Conservation (phyloP, 2,888 invertebrate species). For the Barypeithes pellucidus region DNA sequence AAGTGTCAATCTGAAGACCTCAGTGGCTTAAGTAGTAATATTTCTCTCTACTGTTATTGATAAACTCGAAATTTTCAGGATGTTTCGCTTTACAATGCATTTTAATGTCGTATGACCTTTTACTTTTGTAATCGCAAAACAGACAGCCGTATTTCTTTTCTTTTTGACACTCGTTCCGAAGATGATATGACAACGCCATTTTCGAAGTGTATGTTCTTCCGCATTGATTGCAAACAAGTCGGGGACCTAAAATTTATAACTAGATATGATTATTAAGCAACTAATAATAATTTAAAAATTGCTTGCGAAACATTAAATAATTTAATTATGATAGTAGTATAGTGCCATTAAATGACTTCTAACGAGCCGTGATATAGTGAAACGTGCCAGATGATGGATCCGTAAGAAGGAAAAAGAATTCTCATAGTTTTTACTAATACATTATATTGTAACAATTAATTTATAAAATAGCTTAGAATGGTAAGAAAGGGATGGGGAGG, state of each 20-base stretch:
- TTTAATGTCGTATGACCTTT: constrained; percentile 40
- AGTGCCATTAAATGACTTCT: too few relatives aligned
- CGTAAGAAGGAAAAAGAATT: too few relatives aligned
- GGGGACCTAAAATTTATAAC: constrained; percentile 28
- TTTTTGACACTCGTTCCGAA: constrained; percentile 80
- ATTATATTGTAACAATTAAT: too few relatives aligned
- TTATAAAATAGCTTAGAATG: too few relatives aligned
- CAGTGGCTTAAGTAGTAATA: constrained; percentile 5
- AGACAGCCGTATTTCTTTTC: constrained; percentile 39
- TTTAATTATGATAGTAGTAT: too few relatives aligned
- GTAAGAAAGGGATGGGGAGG: too few relatives aligned
- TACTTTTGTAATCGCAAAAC: constrained; percentile 49
- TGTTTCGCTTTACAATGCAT: constrained; percentile 27
- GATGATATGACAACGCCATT: constrained; percentile 80
- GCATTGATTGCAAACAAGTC: constrained; percentile 69
- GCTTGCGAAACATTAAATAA: too few relatives aligned
- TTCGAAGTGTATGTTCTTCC: constrained; percentile 83
- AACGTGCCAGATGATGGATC: too few relatives aligned
- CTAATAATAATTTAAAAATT: neutral
- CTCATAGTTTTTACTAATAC: too few relatives aligned
- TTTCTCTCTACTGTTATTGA: constrained; percentile 6
- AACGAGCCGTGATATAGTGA: too few relatives aligned
- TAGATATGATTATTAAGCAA: neutral
- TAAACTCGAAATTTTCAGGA: neutral
- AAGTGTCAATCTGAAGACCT: too few relatives aligned